These are phyloP conservation scores for Sarcophaga caerulescens DNA, from an alignment of 2,888 invertebrate species.

Conservation along the genomic window DNA sequence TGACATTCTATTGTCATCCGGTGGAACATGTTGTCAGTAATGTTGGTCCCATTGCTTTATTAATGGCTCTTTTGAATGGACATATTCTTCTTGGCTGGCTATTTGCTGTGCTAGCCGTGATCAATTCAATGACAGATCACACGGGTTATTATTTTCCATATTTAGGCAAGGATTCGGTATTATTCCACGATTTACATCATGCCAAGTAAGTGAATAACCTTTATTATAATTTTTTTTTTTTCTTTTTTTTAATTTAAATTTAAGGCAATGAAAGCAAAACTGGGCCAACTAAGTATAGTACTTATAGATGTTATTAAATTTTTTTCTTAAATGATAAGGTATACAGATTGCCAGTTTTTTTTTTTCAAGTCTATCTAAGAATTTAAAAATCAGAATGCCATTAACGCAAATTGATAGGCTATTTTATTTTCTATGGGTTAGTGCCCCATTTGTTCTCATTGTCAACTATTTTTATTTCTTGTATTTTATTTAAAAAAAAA, in stretches of 20 bases:
- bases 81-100: slow-evolving; percentile 88
- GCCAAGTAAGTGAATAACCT: slow-evolving; percentile 84
- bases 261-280: not conserved
- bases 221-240: not conserved
- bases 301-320: not conserved
- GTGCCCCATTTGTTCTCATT: not conserved
- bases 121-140: slow-evolving; percentile 89
- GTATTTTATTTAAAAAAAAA: not conserved
- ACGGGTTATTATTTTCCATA: slow-evolving; percentile 92
- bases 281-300: not conserved
- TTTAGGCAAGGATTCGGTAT: slow-evolving; percentile 86
- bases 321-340: not conserved
- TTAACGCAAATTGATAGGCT: no score
- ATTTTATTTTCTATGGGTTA: no score
- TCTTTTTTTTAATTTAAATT: not conserved
- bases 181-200: slow-evolving; percentile 93
- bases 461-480: not conserved
- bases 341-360: not conserved
- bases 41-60: slow-evolving; percentile 87
- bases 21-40: slow-evolving; percentile 89
- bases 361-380: no score
- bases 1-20: slow-evolving; percentile 90
- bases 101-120: slow-evolving; percentile 87
- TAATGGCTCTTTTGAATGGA: slow-evolving; percentile 86
- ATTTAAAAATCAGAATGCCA: no score